Conservation (phyloP, 2,113 vertebrate genomes). For the Strigops habroptila region DNA sequence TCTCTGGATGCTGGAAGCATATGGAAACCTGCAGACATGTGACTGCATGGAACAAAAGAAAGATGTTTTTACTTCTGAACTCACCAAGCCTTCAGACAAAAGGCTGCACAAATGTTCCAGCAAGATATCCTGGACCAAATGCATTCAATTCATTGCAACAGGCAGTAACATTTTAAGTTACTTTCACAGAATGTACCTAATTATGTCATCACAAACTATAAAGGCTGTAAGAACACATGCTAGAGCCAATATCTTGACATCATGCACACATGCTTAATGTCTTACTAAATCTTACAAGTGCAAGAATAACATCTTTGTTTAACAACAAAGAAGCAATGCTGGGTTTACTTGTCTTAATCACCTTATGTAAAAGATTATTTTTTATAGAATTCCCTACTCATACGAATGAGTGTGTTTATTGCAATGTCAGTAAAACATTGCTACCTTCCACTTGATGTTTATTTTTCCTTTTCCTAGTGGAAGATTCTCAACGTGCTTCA, state of each 20-base stretch:
- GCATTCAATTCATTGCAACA: conserved; percentile 20
- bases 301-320: conserved; percentile 71
- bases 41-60: background rate
- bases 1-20: background rate
- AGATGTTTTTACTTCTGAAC: conserved; percentile 29
- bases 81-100: background rate
- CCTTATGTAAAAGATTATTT: conserved; percentile 56
- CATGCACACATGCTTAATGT: conserved; percentile 65
- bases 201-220: conserved; percentile 65
- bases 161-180: conserved; percentile 60
- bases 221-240: conserved; percentile 58
- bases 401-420: conserved; percentile 22
- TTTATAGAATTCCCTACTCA: conserved; percentile 44
- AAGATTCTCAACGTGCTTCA: background rate
- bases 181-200: conserved; percentile 63
- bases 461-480: conserved; percentile 35
- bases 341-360: conserved; percentile 61
- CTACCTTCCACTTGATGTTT: conserved; percentile 33
- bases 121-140: conserved; percentile 24
- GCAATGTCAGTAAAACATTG: conserved; percentile 28
- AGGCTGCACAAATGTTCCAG: conserved; percentile 10
- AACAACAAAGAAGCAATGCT: conserved; percentile 61
- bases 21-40: background rate
- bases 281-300: conserved; percentile 57
- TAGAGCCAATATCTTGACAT: conserved; percentile 68